phyloP scores from a whole-genome alignment of 2,888 invertebrate species.

The Spodoptera exigua region DNA sequence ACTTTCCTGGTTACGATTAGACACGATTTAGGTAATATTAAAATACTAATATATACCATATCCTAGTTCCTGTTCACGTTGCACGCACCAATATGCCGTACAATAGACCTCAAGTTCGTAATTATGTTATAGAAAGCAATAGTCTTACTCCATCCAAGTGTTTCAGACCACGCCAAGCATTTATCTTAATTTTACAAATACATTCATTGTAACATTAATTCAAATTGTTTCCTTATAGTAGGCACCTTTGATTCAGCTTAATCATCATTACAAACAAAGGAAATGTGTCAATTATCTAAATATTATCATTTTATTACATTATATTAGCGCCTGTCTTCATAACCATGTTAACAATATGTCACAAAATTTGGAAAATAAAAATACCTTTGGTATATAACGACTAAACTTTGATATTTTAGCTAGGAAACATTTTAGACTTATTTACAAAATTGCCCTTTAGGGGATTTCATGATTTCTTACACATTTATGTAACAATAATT shows the following conservation, averaged over 20 bases:
- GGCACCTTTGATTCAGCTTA: constrained; percentile 87
- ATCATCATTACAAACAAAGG: constrained; percentile 48
- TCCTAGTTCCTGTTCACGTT: no score
- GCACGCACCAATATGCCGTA: neutral
- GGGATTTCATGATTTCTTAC: constrained; percentile 14
- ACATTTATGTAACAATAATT: constrained; percentile 35
- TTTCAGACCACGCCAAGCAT: constrained; percentile 9
- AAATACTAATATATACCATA: no score
- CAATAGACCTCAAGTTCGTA: constrained; percentile 23
- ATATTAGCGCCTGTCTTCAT: neutral
- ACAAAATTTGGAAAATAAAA: constrained; percentile 22
- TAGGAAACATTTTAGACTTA: constrained; percentile 22
- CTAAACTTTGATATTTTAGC: constrained; percentile 18
- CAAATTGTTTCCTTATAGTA: constrained; percentile 58
- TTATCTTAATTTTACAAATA: constrained; percentile 28
- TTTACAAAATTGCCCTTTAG: constrained; percentile 34
- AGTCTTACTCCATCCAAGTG: constrained; percentile 1
- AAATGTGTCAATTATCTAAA: constrained; percentile 65
- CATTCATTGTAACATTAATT: constrained; percentile 45
- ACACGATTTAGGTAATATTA: neutral
- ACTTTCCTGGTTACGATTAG: no score
- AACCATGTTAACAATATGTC: constrained; percentile 1
- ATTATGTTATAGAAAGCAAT: constrained; percentile 13
- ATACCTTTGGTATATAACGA: constrained; percentile 42
- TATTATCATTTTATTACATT: constrained; percentile 12